Percentiles rank a stretch among this genome's conserved stretches.
Evolutionary conservation across 2,797 vertebrate genomes (phyloP).

Genomic region (Poliocrania exsul): DNA sequence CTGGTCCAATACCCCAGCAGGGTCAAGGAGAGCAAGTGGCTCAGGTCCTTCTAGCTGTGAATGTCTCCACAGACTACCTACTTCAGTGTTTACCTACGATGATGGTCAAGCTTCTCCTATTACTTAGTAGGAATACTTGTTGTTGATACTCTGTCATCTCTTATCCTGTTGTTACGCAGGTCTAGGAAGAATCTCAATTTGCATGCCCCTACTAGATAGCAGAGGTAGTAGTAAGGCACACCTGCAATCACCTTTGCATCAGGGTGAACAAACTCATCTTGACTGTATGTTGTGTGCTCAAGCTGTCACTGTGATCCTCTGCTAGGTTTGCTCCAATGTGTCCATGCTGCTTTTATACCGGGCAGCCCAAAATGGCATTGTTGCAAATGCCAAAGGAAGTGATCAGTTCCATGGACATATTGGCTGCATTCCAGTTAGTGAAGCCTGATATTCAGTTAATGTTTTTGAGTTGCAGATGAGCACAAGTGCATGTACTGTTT

Average conservation of each 20-base stretch:
- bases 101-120: neutral
- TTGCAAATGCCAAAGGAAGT: neutral
- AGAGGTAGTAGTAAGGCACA: neutral
- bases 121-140: neutral
- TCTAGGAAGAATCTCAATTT: neutral
- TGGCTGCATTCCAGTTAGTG: neutral
- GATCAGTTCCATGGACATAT: rapidly evolving
- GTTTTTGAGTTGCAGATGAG: neutral
- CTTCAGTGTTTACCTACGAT: neutral
- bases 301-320: neutral
- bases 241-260: neutral
- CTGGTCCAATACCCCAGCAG: neutral
- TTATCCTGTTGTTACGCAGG: neutral
- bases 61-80: neutral
- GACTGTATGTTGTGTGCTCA: neutral
- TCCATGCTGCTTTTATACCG: neutral
- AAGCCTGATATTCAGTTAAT: neutral
- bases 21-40: neutral
- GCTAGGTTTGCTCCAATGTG: neutral
- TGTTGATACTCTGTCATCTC: neutral
- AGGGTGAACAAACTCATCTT: neutral
- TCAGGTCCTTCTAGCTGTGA: neutral
- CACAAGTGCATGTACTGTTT: neutral
- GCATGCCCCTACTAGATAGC: neutral
- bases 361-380: neutral